phyloP scores from a whole-genome alignment of 2,888 invertebrate genomes.

The Hydrotaea diabolus region DNA sequence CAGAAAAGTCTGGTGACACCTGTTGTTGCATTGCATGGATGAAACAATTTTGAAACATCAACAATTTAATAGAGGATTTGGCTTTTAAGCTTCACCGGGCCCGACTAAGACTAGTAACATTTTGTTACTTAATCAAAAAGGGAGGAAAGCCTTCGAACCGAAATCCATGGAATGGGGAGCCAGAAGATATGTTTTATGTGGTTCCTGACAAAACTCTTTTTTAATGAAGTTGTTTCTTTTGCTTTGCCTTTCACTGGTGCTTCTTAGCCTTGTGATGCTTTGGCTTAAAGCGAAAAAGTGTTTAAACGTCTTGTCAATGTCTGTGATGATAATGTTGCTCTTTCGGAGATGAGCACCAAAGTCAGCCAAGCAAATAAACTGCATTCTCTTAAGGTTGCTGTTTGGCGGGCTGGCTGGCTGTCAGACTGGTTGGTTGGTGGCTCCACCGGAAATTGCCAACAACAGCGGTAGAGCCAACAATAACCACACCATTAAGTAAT shows the following conservation, averaged over 20 bases:
- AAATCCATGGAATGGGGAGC: not conserved
- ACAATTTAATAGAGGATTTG: slow-evolving; percentile 15
- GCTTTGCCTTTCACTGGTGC: slow-evolving; percentile 4
- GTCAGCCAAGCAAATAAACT: slow-evolving; percentile 68
- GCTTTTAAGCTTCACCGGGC: not conserved
- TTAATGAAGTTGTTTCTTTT: slow-evolving; percentile 1
- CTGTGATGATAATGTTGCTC: slow-evolving; percentile 25
- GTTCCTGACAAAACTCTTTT: slow-evolving; percentile 8
- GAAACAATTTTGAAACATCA: not conserved
- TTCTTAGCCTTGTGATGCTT: slow-evolving; percentile 22
- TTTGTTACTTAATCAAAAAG: slow-evolving; percentile 26
- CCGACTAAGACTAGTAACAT: not conserved
- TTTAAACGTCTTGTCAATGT: slow-evolving; percentile 55
- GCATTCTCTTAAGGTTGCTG: slow-evolving; percentile 57
- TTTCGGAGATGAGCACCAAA: slow-evolving; percentile 55
- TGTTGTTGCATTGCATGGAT: slow-evolving; percentile 61
- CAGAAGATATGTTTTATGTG: not conserved
- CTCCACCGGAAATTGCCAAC: slow-evolving; percentile 73
- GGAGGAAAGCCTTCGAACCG: not conserved
- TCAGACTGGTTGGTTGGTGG: slow-evolving; percentile 27
- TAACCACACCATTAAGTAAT: not conserved
- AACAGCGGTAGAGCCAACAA: slow-evolving; percentile 46
- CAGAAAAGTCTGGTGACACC: slow-evolving; percentile 56
- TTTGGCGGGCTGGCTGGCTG: no score
- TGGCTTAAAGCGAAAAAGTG: slow-evolving; percentile 57